These are phyloP conservation scores for Triplophysa rosa DNA, from an alignment of 2,113 vertebrate species.

Conservation along the genomic window DNA sequence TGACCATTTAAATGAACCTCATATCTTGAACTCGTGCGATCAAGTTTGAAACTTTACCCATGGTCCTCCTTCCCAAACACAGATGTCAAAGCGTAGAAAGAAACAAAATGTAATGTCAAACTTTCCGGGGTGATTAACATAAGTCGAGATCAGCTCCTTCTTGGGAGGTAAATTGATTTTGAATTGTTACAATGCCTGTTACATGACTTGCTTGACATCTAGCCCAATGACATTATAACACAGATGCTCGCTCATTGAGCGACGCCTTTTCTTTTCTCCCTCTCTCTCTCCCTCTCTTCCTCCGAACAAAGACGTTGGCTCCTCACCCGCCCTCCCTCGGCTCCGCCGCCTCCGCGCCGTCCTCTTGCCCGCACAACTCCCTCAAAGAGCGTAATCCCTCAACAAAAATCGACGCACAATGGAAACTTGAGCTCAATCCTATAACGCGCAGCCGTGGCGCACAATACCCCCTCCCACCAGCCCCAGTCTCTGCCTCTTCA, in stretches of 20 bases:
- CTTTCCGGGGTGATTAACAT: slow-evolving; percentile 57
- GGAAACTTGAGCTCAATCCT: slow-evolving; percentile 81
- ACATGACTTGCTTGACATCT: slow-evolving; percentile 74
- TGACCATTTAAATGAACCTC: too few relatives aligned
- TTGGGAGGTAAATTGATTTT: slow-evolving; percentile 76
- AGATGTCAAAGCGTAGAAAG: neutral
- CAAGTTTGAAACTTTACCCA: too few relatives aligned
- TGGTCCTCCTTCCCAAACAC: neutral
- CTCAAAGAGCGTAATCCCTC: slow-evolving; percentile 81
- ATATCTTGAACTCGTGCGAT: too few relatives aligned
- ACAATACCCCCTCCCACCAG: slow-evolving; percentile 74
- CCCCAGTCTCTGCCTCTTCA: slow-evolving; percentile 52
- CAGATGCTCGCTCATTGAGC: slow-evolving; percentile 22
- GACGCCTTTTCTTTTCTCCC: slow-evolving; percentile 48
- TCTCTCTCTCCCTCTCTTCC: slow-evolving; percentile 42
- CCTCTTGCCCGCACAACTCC: slow-evolving; percentile 74
- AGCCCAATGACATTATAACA: slow-evolving; percentile 50
- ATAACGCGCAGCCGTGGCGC: slow-evolving; percentile 74
- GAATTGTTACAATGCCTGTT: slow-evolving; percentile 77
- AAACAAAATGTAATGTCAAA: neutral
- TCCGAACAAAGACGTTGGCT: slow-evolving; percentile 72
- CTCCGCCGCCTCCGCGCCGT: slow-evolving; percentile 72
- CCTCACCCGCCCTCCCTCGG: slow-evolving; percentile 41
- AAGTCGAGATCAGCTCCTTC: slow-evolving; percentile 63
- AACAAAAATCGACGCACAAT: slow-evolving; percentile 79